A percentile compares a stretch with the other conserved stretches of the same genome.
Evolutionary conservation across 2,888 invertebrate species (phyloP).

Genomic region (Ceratothoa steindachneri): DNA sequence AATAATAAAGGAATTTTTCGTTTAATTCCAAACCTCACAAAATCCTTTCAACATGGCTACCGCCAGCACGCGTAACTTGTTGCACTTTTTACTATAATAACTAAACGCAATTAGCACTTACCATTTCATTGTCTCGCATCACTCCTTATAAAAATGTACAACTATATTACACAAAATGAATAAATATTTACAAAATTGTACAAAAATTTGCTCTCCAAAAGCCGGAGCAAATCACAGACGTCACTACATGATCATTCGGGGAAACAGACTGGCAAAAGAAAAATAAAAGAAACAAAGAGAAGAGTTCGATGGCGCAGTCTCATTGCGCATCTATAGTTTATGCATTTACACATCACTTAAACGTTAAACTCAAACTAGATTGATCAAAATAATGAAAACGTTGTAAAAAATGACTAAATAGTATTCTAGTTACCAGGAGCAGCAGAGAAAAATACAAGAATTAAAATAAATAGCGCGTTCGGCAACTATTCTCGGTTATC

Average conservation of each 20-base stretch:
- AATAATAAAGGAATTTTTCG: too few species aligned
- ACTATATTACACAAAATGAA: conserved; percentile 12
- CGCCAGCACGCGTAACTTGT: conserved; percentile 10
- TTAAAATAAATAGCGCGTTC: not conserved
- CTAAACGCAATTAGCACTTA: not conserved
- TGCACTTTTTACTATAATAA: not conserved
- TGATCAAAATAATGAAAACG: too few species aligned
- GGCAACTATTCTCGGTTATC: conserved; percentile 4
- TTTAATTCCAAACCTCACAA: not conserved
- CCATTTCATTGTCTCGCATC: conserved; percentile 6
- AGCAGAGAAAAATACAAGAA: too few species aligned
- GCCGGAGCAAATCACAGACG: conserved; percentile 1
- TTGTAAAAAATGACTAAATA: too few species aligned
- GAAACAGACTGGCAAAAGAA: not conserved
- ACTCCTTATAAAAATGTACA: conserved; percentile 10
- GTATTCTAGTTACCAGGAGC: too few species aligned
- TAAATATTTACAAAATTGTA: conserved; percentile 14
- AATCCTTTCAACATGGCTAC: conserved; percentile 5
- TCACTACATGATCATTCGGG: conserved; percentile 12
- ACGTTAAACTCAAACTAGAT: too few species aligned
- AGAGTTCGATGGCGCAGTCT: not conserved
- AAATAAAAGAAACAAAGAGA: not conserved
- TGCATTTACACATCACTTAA: not conserved
- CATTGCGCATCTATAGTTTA: not conserved
- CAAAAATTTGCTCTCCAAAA: conserved; percentile 10